These are phyloP conservation scores for Chrysaora quinquecirrha DNA, from an alignment of 30 jellyfish, hydroid and myxozoan genomes.

Conservation along the genomic window DNA sequence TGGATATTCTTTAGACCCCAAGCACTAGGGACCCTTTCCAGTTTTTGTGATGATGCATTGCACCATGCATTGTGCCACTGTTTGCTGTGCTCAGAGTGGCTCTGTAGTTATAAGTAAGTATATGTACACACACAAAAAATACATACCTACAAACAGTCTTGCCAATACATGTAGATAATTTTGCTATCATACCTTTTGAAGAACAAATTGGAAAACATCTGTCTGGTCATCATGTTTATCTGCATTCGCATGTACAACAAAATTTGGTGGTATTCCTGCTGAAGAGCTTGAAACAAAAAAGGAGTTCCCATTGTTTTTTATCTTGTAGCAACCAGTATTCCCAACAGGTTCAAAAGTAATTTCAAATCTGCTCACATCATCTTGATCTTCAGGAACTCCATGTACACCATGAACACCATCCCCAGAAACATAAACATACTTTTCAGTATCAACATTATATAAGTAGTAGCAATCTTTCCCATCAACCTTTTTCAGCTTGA, in stretches of 20 bases:
- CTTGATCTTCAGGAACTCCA: constrained; percentile 32
- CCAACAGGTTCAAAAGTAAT: constrained; percentile 8
- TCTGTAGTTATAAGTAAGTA: no score
- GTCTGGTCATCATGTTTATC: constrained; percentile 9
- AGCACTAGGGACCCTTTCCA: no score
- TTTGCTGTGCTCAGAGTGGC: no score
- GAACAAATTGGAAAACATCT: constrained; percentile 34
- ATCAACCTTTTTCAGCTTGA: constrained; percentile 35
- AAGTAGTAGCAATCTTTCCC: constrained; percentile 19
- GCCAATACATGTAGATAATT: neutral
- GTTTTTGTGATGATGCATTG: no score
- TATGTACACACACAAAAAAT: neutral
- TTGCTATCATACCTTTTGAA: constrained; percentile 32
- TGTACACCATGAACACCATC: no score
- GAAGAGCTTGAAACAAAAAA: constrained; percentile 19
- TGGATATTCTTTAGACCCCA: neutral
- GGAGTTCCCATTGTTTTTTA: constrained; percentile 17
- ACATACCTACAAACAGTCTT: neutral
- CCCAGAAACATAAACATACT: constrained; percentile 49
- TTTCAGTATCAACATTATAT: constrained; percentile 43
- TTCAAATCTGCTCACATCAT: constrained; percentile 8
- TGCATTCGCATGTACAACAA: constrained; percentile 37
- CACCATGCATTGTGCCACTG: no score
- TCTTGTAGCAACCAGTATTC: constrained; percentile 34
- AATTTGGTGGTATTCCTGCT: constrained; percentile 67